Conservation (phyloP, 2,888 invertebrate species). For the Meta bourneti region DNA sequence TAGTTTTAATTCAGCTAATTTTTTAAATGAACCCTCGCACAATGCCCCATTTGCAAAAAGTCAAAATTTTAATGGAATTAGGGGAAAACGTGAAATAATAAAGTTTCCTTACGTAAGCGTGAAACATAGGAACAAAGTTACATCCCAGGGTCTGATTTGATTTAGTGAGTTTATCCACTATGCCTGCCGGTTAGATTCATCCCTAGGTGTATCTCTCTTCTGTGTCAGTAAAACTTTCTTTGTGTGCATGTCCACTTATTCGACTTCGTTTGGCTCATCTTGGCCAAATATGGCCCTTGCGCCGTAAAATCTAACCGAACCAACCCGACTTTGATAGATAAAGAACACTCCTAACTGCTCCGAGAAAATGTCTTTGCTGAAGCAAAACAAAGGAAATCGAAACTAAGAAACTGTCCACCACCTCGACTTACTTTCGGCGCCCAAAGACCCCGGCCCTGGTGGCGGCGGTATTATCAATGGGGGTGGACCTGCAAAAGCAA, state of each 20-base stretch:
- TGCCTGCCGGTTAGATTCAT: neutral
- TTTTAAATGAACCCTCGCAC: neutral
- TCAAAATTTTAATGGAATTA: neutral
- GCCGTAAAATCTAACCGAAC: neutral
- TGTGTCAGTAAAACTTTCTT: too few species aligned
- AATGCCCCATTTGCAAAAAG: neutral
- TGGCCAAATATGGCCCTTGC: too few species aligned
- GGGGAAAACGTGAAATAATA: neutral
- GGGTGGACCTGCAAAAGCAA: slow-evolving; percentile 76
- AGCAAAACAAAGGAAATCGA: slow-evolving; percentile 16
- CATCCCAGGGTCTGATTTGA: neutral
- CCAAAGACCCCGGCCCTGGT: slow-evolving; percentile 71
- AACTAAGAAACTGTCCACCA: slow-evolving; percentile 49
- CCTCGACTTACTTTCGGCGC: slow-evolving; percentile 71
- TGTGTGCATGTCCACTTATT: too few species aligned
- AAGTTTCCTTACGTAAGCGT: too few species aligned
- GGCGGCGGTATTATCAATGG: slow-evolving; percentile 76
- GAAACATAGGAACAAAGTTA: too few species aligned
- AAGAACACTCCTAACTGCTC: too few species aligned
- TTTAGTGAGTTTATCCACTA: neutral
- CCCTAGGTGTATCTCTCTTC: too few species aligned
- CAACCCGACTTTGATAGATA: neutral
- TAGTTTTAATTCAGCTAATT: too few species aligned
- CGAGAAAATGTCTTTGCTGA: neutral
- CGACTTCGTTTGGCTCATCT: too few species aligned